Evolutionary conservation across 2,797 vertebrate species (phyloP).

Genomic region (Todus mexicanus): DNA sequence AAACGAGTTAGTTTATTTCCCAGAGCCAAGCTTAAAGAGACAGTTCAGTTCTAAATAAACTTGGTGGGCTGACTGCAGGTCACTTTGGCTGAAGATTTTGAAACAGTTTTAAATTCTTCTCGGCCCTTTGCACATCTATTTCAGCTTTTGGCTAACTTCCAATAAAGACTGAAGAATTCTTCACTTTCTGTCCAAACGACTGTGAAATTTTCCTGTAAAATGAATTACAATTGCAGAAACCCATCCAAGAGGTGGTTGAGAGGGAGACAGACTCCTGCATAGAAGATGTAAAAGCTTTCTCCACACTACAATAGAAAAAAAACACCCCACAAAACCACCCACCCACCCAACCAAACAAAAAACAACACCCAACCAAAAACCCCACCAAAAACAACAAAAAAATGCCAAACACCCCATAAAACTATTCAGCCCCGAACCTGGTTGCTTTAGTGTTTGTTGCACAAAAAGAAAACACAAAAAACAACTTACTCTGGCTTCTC

Average conservation of each 20-base stretch:
- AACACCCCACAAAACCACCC: no score
- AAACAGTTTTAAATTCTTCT: neutral
- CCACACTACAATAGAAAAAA: neutral
- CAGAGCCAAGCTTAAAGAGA: neutral
- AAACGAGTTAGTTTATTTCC: neutral
- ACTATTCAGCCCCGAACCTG: neutral
- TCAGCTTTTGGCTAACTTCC: neutral
- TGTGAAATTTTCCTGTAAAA: slow-evolving; percentile 14
- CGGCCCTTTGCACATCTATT: neutral
- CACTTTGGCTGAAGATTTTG: neutral
- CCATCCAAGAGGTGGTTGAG: neutral
- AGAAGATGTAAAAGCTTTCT: neutral
- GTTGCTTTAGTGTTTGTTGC: neutral
- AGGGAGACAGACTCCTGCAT: neutral
- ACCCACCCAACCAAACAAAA: no score
- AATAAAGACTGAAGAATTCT: neutral
- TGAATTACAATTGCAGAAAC: neutral
- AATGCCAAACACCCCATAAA: neutral
- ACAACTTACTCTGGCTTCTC: neutral
- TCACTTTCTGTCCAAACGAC: neutral
- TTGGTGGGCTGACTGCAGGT: neutral
- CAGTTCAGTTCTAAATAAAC: neutral
- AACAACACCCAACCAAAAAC: no score
- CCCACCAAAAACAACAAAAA: no score
- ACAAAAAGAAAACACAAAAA: neutral